Evolutionary conservation across 1,140 invertebrate species (phyloP), one percentile per base, ranked within the genome.

Genomic region (Magallana gigas): DNA sequence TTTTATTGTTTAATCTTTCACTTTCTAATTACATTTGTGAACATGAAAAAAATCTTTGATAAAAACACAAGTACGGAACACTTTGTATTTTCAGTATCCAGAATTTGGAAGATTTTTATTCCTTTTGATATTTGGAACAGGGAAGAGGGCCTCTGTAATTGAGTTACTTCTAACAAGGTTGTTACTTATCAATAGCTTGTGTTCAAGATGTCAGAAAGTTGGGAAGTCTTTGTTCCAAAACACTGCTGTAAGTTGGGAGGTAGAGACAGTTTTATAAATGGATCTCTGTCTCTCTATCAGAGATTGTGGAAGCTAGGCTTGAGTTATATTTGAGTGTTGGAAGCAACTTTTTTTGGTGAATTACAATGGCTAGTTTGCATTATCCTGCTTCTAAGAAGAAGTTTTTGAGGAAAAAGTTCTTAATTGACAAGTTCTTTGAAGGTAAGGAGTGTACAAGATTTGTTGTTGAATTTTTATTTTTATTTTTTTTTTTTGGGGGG

Each of bases 351-450:
- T 23, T 12, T 29, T 36, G 68, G 8, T 36, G 23, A 29, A 76
- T 0, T 2, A 36, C 18, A 12, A 36, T 76, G 68, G 23, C 23
- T 12, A n/a, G 14, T 12, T 36, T 18, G 68, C 18, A 9, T 76
- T 36, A 76, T 29, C 12, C 68, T 11, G 14, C 11, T 11, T 29
- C 68, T 29, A 36, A 76, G 23, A 29, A 29, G 68, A 12, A 23
- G 18, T 76, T 36, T 29, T 9, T 36, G 23, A 76, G 68, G 29
- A 71, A 18, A 29, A 76, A 76, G 11, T 76, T 76, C 23, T 76
- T 76, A 29, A 36, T 76, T 29, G 68, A 76, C 68, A 76, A 76
- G 23, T 76, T 76, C 23, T 76, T 76, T 29, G 23, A 76, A 76
- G 68, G 68, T 76, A 23, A 11, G 23, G 12, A 23, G 23, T 23